phyloP scores from a whole-genome alignment of 2,797 vertebrate genomes.

The Rhodeus uyekii region DNA sequence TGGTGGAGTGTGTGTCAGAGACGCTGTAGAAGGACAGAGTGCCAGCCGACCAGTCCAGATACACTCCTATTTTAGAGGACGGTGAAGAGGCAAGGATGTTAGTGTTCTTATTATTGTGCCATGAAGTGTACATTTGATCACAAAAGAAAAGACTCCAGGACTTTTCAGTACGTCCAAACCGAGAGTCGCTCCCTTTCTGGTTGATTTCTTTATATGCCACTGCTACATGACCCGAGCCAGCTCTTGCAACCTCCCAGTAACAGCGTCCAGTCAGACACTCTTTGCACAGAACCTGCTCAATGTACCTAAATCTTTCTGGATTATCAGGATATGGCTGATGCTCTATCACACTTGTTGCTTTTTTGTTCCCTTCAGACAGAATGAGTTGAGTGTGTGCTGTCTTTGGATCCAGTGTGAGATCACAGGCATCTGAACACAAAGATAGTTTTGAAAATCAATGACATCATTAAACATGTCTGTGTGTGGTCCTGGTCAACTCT shows the following conservation, averaged over 20 bases:
- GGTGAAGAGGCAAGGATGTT: neutral
- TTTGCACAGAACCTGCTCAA: too few species aligned
- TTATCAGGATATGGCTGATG: neutral
- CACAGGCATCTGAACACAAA: neutral
- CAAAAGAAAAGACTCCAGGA: neutral
- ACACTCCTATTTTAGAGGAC: neutral
- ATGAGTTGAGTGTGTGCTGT: too few species aligned
- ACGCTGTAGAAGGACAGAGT: neutral
- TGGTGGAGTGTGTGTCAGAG: too few species aligned
- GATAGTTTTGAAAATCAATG: neutral
- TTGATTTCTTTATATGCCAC: neutral
- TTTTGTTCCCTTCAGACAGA: neutral
- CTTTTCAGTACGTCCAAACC: neutral
- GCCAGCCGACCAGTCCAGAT: neutral
- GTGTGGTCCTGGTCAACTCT: too few species aligned
- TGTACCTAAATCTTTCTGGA: neutral
- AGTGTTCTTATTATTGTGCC: neutral
- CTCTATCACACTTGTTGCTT: too few species aligned
- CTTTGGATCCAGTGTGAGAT: neutral
- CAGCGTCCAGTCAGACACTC: too few species aligned
- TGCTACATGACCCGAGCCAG: neutral
- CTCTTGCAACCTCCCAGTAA: neutral
- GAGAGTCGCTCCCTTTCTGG: neutral
- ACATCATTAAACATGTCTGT: too few species aligned
- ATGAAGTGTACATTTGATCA: neutral